Evolutionary conservation across 2,888 invertebrate genomes (phyloP), one percentile per base, ranked within the genome.

Genomic region (Amorpha juglandis): DNA sequence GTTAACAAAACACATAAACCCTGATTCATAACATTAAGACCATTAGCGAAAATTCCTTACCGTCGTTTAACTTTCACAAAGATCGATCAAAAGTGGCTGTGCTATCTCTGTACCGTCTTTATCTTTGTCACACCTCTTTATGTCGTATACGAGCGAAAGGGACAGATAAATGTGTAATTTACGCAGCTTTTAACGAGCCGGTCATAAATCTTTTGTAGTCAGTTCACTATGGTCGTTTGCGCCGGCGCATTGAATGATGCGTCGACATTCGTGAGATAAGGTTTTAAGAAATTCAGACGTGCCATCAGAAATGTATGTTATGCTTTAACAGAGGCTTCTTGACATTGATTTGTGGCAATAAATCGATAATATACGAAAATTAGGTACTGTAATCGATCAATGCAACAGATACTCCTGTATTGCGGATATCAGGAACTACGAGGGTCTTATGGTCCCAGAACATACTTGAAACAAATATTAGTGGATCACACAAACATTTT

Each of bases 161-260:
- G 87, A 86, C 69, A 71, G 76, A 66, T 65, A 72, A 69, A 69
- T 70, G 74, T 73, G 81, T 84, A 83, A 87, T 84, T 87, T 87
- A 87, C 86, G 70, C 81, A 79, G 82, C 84, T 85, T 84, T 89
- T 86, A 88, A 82, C 78, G 75, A 77, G 69, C 65, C 68, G 77
- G 78, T 79, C 82, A 81, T 90, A 88, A 89, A 90, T 88, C 89
- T 87, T 80, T 83, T 79, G 81, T 81, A 80, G 83, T 81, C 82
- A 78, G 81, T 84, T 81, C 80, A 84, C 80, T 81, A 80, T 78
- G 82, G 81, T 81, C 71, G 72, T 72, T 75, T 85, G 87, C 86
- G 87, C 80, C 68, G 64, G 81, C 82, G 84, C 85, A 81, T 63
- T 74, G 78, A 84, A 81, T 82, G 85, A 84, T 87, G 81, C 72